These are phyloP conservation scores for Antechinus stuartii DNA, from an alignment of 2,113 vertebrate species.

Conservation along the genomic window DNA sequence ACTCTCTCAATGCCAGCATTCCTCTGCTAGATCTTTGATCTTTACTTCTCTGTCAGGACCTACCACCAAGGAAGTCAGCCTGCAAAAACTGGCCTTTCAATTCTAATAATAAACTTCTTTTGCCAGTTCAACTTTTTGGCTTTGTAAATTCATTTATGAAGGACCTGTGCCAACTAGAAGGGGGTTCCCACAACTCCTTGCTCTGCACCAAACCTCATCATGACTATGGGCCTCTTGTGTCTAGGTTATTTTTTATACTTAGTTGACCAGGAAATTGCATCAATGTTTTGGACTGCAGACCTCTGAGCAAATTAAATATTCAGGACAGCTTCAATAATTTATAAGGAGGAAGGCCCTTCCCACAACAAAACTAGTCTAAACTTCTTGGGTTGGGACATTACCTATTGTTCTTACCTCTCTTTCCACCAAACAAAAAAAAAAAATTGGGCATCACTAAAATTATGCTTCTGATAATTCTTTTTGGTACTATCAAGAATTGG, in stretches of 20 bases:
- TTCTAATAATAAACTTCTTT: too few species aligned
- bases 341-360: not conserved
- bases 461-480: not conserved
- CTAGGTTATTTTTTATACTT: not conserved
- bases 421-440: not conserved
- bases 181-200: too few species aligned
- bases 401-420: not conserved
- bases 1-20: too few species aligned
- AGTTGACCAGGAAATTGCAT: not conserved
- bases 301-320: not conserved
- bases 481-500: not conserved
- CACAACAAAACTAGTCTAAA: not conserved
- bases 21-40: too few species aligned
- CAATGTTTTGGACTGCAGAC: not conserved
- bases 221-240: not conserved
- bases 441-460: not conserved
- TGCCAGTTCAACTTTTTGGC: too few species aligned
- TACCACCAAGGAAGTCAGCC: too few species aligned
- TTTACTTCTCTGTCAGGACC: too few species aligned
- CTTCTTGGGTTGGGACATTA: not conserved
- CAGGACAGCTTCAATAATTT: not conserved
- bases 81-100: too few species aligned
- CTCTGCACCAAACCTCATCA: too few species aligned
- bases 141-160: too few species aligned
- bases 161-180: too few species aligned